Conservation (phyloP, 2,797 vertebrate genomes). For the Myripristis jacobus region DNA sequence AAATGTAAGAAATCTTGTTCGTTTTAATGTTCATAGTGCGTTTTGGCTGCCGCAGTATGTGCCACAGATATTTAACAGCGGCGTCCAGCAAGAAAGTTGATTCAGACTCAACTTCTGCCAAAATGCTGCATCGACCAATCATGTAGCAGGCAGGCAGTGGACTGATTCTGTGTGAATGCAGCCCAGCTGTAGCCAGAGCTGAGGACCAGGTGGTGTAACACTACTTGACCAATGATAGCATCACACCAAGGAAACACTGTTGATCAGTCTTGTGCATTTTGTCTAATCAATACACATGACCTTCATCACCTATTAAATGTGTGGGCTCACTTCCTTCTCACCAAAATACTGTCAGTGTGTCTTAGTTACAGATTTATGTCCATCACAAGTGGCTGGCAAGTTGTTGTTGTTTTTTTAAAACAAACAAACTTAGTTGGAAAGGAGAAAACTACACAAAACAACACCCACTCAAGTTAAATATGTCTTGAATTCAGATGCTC, state of each 20-base stretch:
- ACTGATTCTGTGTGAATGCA: no score
- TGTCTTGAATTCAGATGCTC: neutral
- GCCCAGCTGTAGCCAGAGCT: neutral
- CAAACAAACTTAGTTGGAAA: no score
- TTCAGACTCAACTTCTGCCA: no score
- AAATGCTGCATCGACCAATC: no score
- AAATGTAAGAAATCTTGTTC: no score
- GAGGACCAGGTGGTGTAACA: conserved; percentile 30
- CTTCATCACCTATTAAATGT: conserved; percentile 45
- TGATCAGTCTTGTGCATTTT: conserved; percentile 22
- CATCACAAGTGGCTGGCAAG: conserved; percentile 1
- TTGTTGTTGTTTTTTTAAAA: neutral
- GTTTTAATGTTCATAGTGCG: no score
- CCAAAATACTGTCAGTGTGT: neutral
- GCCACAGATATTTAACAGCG: no score
- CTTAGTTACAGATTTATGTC: neutral
- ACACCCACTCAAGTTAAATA: no score
- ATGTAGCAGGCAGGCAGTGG: no score
- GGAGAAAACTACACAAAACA: no score
- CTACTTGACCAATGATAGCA: conserved; percentile 13
- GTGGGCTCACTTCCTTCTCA: conserved; percentile 18
- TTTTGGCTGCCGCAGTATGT: no score
- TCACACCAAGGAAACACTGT: conserved; percentile 21
- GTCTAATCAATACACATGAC: conserved; percentile 22
- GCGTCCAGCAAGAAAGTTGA: no score